A percentile compares a stretch with the other conserved stretches of the same genome.
Evolutionary conservation across 1,140 invertebrate genomes (phyloP).

Genomic region (Nephila pilipes): DNA sequence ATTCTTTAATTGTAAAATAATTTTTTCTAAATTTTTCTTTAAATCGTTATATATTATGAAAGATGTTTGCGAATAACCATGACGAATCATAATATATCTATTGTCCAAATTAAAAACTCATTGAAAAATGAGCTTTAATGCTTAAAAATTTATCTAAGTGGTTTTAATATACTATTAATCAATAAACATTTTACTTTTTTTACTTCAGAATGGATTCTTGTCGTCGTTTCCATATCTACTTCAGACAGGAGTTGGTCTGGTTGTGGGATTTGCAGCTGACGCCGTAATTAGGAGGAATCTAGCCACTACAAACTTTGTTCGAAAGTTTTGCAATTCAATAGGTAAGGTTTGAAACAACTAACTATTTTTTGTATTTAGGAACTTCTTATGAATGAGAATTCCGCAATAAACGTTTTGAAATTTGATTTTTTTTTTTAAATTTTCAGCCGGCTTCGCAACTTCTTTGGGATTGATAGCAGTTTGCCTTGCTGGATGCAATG

Average conservation of each 20-base stretch:
- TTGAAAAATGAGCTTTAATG: too few relatives aligned
- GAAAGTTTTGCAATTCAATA: conserved; percentile 78
- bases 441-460: conserved; percentile 40
- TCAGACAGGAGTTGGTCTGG: conserved; percentile 82
- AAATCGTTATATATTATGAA: too few relatives aligned
- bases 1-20: too few relatives aligned
- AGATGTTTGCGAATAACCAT: too few relatives aligned
- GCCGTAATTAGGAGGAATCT: conserved; percentile 79
- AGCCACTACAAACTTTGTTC: conserved; percentile 66
- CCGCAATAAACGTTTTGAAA: background rate
- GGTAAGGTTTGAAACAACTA: conserved; percentile 44
- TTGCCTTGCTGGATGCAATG: conserved; percentile 46
- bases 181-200: background rate
- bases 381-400: background rate
- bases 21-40: too few relatives aligned
- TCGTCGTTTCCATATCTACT: conserved; percentile 84
- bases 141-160: too few relatives aligned
- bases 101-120: too few relatives aligned
- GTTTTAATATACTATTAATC: too few relatives aligned
- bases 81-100: too few relatives aligned
- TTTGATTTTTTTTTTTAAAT: background rate
- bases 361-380: background rate
- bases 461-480: conserved; percentile 50
- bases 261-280: conserved; percentile 83
- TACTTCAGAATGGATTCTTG: conserved; percentile 83